These are phyloP conservation scores for Athripsodes cinereus DNA, from an alignment of 2,888 invertebrate genomes.

Conservation along the genomic window DNA sequence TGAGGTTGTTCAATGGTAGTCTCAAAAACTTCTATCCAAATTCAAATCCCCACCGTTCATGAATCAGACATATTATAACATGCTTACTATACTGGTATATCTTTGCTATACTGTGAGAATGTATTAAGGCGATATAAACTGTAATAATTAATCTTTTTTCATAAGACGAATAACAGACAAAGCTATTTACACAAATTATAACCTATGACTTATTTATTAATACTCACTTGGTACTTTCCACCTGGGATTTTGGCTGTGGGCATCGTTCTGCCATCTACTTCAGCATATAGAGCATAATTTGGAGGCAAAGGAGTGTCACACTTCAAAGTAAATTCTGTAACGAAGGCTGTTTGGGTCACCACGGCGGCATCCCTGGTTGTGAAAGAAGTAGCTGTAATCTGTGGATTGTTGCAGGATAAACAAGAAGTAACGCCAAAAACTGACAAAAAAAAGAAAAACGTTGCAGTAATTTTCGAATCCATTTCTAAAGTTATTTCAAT, in stretches of 20 bases:
- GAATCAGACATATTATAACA: neutral
- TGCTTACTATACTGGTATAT: neutral
- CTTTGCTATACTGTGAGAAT: neutral
- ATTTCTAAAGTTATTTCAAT: conserved; percentile 2
- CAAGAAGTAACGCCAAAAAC: conserved; percentile 31
- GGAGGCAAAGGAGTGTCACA: conserved; percentile 62
- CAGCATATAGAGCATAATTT: conserved; percentile 78
- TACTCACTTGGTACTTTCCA: conserved; percentile 76
- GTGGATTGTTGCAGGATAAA: conserved; percentile 51
- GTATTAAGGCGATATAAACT: no score
- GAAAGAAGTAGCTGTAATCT: conserved; percentile 73
- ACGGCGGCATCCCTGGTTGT: conserved; percentile 91
- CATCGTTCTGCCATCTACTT: conserved; percentile 78
- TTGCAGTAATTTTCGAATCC: conserved; percentile 3
- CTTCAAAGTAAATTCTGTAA: conserved; percentile 81
- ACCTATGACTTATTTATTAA: neutral
- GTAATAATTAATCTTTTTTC: no score
- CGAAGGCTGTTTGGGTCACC: conserved; percentile 83
- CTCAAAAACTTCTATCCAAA: no score
- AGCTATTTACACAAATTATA: neutral
- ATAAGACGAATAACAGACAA: no score
- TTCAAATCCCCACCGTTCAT: no score
- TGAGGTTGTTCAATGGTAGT: no score
- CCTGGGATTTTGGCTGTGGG: conserved; percentile 71
- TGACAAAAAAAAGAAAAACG: conserved; percentile 12